Conservation (phyloP, 1,140 invertebrate species). For the Drosophila simulans region DNA sequence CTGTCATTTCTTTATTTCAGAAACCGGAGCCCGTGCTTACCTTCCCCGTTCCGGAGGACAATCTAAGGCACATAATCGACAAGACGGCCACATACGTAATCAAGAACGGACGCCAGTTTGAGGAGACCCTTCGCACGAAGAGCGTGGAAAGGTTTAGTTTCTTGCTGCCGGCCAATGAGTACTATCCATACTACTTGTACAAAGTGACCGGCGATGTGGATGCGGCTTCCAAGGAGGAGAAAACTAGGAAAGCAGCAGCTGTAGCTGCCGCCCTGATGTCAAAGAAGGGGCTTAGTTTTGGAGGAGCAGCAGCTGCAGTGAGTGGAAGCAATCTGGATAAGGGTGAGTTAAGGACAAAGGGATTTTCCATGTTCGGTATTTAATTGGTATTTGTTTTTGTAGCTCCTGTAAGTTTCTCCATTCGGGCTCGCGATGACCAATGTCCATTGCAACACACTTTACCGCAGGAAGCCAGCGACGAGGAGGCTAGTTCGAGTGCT, state of each 20-base stretch:
- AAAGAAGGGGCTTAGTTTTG: slow-evolving; percentile 66
- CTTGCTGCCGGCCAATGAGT: slow-evolving; percentile 89
- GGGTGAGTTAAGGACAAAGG: background rate
- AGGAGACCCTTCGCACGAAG: slow-evolving; percentile 93
- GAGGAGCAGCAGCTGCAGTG: slow-evolving; percentile 23
- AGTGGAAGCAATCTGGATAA: slow-evolving; percentile 34
- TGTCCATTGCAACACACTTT: slow-evolving; percentile 89
- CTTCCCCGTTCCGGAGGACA: slow-evolving; percentile 89
- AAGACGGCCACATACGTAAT: slow-evolving; percentile 98
- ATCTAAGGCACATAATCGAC: slow-evolving; percentile 94
- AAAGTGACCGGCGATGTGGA: slow-evolving; percentile 85
- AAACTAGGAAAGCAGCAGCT: slow-evolving; percentile 65
- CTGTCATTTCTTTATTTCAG: background rate
- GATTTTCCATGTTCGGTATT: too few relatives aligned
- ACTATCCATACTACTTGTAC: slow-evolving; percentile 91
- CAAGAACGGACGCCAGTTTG: slow-evolving; percentile 97
- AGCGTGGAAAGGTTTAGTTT: slow-evolving; percentile 94
- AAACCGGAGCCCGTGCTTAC: slow-evolving; percentile 75
- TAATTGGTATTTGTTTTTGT: background rate
- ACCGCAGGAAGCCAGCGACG: slow-evolving; percentile 90
- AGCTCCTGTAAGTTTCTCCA: slow-evolving; percentile 92
- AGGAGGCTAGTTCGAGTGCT: slow-evolving; percentile 84
- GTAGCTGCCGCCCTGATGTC: slow-evolving; percentile 73
- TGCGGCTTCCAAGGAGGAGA: slow-evolving; percentile 80
- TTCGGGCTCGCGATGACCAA: slow-evolving; percentile 91